Percentiles rank a stretch among this genome's conserved stretches.
These are phyloP conservation scores for Leptestheria dahalacensis DNA, from an alignment of 1,140 invertebrate genomes.

Conservation along the genomic window DNA sequence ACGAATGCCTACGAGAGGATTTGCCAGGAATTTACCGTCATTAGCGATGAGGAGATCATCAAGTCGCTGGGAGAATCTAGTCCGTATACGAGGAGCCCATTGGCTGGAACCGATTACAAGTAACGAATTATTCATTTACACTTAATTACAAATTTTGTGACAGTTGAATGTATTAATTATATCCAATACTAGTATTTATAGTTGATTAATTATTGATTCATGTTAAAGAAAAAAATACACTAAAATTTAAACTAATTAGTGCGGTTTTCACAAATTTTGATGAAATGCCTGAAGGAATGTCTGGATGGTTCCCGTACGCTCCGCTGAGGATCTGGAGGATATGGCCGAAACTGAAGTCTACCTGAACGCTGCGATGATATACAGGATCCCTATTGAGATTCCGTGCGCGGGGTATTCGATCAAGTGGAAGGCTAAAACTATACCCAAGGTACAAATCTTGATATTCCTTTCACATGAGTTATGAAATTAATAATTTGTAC, in stretches of 20 bases:
- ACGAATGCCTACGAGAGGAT: not conserved
- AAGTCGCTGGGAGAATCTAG: conserved; percentile 9
- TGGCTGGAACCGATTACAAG: not conserved
- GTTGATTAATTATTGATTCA: not conserved
- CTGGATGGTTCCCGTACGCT: not conserved
- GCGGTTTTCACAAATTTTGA: no score
- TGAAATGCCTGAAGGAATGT: not conserved
- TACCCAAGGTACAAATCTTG: conserved; percentile 6
- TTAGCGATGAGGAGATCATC: conserved; percentile 14
- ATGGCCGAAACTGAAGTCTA: not conserved
- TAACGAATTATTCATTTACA: not conserved
- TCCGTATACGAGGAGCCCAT: conserved; percentile 7
- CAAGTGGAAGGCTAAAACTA: conserved; percentile 10
- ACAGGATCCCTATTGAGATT: conserved; percentile 7
- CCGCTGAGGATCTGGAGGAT: not conserved
- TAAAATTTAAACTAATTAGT: no score
- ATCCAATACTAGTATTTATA: not conserved
- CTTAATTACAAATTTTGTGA: not conserved
- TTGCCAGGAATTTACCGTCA: conserved; percentile 8
- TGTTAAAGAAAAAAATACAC: no score
- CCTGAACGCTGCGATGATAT: conserved; percentile 11
- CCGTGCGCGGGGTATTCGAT: not conserved
- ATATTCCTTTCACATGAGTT: not conserved
- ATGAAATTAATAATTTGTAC: not conserved
- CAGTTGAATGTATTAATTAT: not conserved